Evolutionary conservation across 2,888 invertebrate genomes (phyloP).

Genomic region (Drosophila maculinotata): DNA sequence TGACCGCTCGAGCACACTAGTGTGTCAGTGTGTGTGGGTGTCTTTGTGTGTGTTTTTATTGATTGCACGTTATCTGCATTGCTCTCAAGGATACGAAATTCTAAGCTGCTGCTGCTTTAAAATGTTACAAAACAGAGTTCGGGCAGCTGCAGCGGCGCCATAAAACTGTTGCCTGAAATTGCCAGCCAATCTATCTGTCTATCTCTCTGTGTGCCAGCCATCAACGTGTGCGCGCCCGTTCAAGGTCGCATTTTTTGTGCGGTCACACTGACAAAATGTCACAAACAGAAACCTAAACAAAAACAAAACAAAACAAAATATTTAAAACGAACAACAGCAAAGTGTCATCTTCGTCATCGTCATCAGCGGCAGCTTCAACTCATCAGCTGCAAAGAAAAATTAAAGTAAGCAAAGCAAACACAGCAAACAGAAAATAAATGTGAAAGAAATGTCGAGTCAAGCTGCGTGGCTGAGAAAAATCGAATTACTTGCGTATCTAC

Average conservation of each 20-base stretch:
- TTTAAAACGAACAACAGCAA: conserved; percentile 11
- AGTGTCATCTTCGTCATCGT: conserved; percentile 5
- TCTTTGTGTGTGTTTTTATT: conserved; percentile 57
- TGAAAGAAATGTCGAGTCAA: conserved; percentile 20
- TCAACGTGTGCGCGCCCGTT: conserved; percentile 48
- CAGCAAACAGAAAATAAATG: conserved; percentile 2
- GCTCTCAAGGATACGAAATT: conserved; percentile 46
- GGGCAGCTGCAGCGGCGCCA: conserved; percentile 40
- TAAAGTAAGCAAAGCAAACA: conserved; percentile 62
- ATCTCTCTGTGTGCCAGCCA: conserved; percentile 8
- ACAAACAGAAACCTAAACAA: conserved; percentile 57
- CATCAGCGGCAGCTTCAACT: conserved; percentile 35
- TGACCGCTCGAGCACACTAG: conserved; percentile 30
- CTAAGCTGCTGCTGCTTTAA: conserved; percentile 41
- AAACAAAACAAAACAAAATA: conserved; percentile 22
- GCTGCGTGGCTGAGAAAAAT: conserved; percentile 17
- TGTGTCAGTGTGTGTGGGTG: conserved; percentile 9
- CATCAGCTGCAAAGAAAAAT: conserved; percentile 41
- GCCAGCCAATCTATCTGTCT: conserved; percentile 4
- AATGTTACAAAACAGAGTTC: conserved; percentile 44
- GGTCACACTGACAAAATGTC: conserved; percentile 59
- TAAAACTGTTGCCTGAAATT: conserved; percentile 42
- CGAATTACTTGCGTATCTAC: conserved; percentile 21
- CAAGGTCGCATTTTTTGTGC: conserved; percentile 63
- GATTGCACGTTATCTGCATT: conserved; percentile 60